Percentiles rank a stretch among this genome's conserved stretches.
Conservation (phyloP, 2,888 invertebrate genomes). For the Epinotia bilunana region DNA sequence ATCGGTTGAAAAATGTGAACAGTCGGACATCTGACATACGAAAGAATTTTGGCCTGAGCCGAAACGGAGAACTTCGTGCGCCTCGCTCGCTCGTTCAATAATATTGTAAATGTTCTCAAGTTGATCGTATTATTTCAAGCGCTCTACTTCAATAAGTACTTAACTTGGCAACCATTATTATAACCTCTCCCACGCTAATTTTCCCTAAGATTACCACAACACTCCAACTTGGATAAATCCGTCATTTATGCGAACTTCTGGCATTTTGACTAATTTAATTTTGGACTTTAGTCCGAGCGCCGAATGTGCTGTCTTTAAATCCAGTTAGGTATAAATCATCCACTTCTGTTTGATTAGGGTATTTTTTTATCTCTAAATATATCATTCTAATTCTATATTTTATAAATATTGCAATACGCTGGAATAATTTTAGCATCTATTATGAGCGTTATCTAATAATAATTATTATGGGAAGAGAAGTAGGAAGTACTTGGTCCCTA, state of each 20-base stretch:
- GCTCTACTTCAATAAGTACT: not conserved
- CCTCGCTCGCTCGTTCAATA: no score
- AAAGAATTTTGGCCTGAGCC: no score
- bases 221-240: constrained; percentile 28
- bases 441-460: no score
- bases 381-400: no score
- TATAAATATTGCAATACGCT: no score
- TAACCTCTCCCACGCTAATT: constrained; percentile 7
- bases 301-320: not conserved
- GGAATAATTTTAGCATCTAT: no score
- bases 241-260: constrained; percentile 37
- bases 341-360: not conserved
- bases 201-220: constrained; percentile 23
- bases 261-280: constrained; percentile 36
- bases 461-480: no score
- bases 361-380: no score
- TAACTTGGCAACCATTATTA: not conserved
- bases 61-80: no score
- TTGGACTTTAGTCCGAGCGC: constrained; percentile 8
- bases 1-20: no score
- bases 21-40: no score
- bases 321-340: not conserved
- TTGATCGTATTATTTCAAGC: not conserved
- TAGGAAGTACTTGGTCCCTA: no score
- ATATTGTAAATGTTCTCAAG: not conserved